Base-by-base conservation (phyloP, 2,113 vertebrate genomes). In the Baryphthengus martii region DNA sequence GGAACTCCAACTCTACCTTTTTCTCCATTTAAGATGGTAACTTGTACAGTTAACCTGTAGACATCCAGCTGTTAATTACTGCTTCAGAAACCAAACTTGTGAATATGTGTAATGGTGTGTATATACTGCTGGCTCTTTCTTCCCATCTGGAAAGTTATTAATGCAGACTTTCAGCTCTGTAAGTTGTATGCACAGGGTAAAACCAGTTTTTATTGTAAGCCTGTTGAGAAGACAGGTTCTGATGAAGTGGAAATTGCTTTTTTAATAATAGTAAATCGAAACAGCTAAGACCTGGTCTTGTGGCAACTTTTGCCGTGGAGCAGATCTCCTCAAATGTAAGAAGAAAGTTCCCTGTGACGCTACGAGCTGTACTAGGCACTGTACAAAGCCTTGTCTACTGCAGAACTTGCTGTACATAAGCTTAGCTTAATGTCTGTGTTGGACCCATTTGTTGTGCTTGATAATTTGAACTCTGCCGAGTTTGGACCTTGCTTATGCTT, bases 391-490 rank as follows among this genome's bases (percentile, higher is more conserved):
- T 33, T 6, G 8, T n/a, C 4, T 42, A 4, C 45, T 31, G 45
- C 26, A 25, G 56, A n/a, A 4, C 1, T 1, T 23, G 1, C 24
- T 4, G 21, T 14, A 9, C 4, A 0, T 61, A 13, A 52, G 21
- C 33, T 21, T 11, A 17, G 44, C 19, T 33, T 19, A 28, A 29
- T 10, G 4, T 37, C 42, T 3, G 15, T 29, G 49, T 24, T 25
- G 68, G 29, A 35, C 25, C 17, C 7, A 6, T 28, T 66, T 21
- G 23, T 33, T 49, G 37, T 2, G 23, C 45, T 58, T 70, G 55
- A 59, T 1, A 2, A 31, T 55, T 55, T 33, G 17, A 12, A 42
- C 4, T 28, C 11, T 73, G 20, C 40, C 15, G 55, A 10, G 8
- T 21, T 53, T 1, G 7, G 47, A 33, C 42, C 12, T n/a, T 23